phyloP scores from a whole-genome alignment of 2,888 invertebrate species.

The Gastrophysa polygoni region DNA sequence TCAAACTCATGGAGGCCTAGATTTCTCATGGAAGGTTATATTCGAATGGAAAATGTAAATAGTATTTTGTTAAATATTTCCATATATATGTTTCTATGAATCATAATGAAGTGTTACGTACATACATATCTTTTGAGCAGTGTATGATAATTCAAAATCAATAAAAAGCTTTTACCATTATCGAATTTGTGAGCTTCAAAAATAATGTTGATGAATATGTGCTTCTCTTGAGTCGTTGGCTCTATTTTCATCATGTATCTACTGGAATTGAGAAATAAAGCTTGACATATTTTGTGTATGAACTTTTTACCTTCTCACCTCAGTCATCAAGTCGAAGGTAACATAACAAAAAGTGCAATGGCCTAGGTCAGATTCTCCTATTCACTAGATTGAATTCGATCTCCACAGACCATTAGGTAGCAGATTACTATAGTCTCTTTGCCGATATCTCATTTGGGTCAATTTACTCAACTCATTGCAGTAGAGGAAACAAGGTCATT shows the following conservation, averaged over 20 bases:
- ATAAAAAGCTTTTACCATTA: constrained; percentile 47
- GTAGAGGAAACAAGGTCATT: no score
- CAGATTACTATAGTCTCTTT: no score
- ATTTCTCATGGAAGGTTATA: background rate
- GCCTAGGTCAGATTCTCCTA: no score
- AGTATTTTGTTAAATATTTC: constrained; percentile 40
- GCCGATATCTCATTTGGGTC: no score
- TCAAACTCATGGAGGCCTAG: background rate
- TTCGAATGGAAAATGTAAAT: constrained; percentile 42
- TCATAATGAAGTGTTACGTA: constrained; percentile 41
- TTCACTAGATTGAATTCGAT: no score
- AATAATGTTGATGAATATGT: constrained; percentile 47
- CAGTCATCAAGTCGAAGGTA: no score
- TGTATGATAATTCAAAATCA: constrained; percentile 43
- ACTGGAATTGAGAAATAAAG: constrained; percentile 58
- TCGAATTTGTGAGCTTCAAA: constrained; percentile 49
- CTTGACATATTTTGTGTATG: constrained; percentile 59
- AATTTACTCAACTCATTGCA: no score
- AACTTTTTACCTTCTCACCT: background rate
- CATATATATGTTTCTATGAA: constrained; percentile 40
- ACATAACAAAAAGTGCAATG: no score
- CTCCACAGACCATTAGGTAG: no score
- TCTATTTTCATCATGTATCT: constrained; percentile 55
- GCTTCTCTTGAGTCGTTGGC: constrained; percentile 56
- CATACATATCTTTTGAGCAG: constrained; percentile 55